Conservation (phyloP, 2,888 invertebrate species). For the Eurytoma californica region DNA sequence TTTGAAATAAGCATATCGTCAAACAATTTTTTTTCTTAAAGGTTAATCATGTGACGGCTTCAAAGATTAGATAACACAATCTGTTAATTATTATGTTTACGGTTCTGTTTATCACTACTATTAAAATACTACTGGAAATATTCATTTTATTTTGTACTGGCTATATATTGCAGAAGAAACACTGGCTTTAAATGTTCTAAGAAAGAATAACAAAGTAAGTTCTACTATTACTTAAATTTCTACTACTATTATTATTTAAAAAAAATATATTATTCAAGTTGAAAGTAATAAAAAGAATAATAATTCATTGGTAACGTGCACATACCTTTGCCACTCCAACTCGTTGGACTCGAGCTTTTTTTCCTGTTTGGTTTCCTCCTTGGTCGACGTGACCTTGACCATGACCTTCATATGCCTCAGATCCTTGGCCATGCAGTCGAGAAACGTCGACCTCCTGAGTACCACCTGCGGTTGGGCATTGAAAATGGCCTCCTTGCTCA, state of each 20-base stretch:
- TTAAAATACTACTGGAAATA: slow-evolving; percentile 15
- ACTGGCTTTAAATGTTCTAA: too few species aligned
- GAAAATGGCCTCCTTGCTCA: slow-evolving; percentile 68
- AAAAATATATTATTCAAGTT: too few species aligned
- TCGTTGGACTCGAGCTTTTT: slow-evolving; percentile 46
- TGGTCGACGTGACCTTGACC: slow-evolving; percentile 53
- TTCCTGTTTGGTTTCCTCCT: slow-evolving; percentile 24
- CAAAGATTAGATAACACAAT: slow-evolving; percentile 36
- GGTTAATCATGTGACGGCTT: not conserved
- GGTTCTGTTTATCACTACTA: slow-evolving; percentile 29
- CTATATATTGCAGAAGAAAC: too few species aligned
- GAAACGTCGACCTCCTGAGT: slow-evolving; percentile 66
- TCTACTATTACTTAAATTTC: too few species aligned
- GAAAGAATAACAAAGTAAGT: too few species aligned
- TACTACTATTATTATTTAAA: too few species aligned
- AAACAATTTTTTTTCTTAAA: not conserved
- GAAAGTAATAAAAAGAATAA: not conserved
- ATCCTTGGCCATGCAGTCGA: slow-evolving; percentile 71
- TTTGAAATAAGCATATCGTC: not conserved
- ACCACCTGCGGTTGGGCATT: slow-evolving; percentile 71
- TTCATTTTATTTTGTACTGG: too few species aligned
- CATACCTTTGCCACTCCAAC: slow-evolving; percentile 52
- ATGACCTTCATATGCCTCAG: slow-evolving; percentile 65
- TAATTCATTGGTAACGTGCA: not conserved
- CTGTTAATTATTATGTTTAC: slow-evolving; percentile 15